Percentiles rank a stretch among this genome's conserved stretches.
phyloP scores from a whole-genome alignment of 2,113 vertebrate species.

The Lycaon pictus region DNA sequence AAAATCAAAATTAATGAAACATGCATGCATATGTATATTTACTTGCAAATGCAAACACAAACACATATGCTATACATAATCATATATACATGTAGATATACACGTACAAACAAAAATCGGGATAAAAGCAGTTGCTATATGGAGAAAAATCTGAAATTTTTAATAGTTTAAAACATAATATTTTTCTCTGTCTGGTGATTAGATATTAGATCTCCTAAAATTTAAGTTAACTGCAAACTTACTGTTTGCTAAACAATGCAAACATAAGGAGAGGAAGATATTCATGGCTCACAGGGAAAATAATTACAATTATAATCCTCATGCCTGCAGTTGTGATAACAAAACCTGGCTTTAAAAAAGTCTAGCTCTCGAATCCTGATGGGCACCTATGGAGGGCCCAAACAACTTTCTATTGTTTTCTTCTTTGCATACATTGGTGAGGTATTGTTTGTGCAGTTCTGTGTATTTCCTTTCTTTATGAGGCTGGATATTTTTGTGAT shows the following conservation, averaged over 20 bases:
- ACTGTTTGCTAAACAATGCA: neutral
- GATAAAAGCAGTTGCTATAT: neutral
- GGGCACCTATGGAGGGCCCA: neutral
- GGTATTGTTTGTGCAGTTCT: neutral
- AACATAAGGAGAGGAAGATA: conserved; percentile 3
- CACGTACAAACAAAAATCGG: neutral
- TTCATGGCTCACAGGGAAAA: conserved; percentile 23
- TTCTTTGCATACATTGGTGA: neutral
- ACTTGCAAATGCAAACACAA: neutral
- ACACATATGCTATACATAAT: neutral
- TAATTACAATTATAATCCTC: conserved; percentile 46
- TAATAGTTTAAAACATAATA: neutral
- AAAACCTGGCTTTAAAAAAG: conserved; percentile 34
- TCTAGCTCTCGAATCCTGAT: conserved; percentile 6
- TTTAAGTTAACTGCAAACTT: conserved; percentile 46
- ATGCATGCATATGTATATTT: neutral
- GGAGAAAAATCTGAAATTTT: neutral
- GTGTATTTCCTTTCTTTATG: neutral
- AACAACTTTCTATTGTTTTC: neutral
- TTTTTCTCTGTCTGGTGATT: neutral
- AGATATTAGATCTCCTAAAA: neutral
- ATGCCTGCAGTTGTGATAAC: neutral
- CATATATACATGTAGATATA: neutral
- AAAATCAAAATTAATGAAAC: neutral
- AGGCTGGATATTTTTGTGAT: neutral